Conservation (phyloP, 2,797 vertebrate species). For the Telmatherina bonti region DNA sequence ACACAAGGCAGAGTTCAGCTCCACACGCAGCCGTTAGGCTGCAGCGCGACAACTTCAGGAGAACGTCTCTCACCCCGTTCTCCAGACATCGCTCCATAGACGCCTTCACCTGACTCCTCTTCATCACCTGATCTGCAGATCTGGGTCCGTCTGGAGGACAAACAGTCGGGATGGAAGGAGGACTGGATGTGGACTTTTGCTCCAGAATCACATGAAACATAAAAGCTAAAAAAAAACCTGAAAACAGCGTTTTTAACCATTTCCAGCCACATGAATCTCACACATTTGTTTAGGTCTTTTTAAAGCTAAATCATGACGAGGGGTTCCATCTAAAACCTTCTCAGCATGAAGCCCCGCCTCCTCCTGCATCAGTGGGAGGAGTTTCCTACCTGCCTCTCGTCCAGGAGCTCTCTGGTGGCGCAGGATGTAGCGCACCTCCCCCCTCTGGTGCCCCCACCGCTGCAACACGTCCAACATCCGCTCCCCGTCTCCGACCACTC, state of each 20-base stretch:
- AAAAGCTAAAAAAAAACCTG: too few species aligned
- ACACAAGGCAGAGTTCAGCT: conserved; percentile 30
- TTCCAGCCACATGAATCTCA: too few species aligned
- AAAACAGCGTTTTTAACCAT: too few species aligned
- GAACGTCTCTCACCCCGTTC: conserved; percentile 87
- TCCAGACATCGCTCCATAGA: conserved; percentile 85
- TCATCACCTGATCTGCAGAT: conserved; percentile 80
- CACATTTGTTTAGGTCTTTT: too few species aligned
- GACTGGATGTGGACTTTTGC: too few species aligned
- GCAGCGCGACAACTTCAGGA: too few species aligned
- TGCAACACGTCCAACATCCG: conserved; percentile 91
- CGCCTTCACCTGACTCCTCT: conserved; percentile 86
- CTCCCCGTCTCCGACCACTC: conserved; percentile 86
- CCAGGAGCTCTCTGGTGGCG: conserved; percentile 86
- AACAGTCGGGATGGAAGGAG: too few species aligned
- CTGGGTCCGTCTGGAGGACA: conserved; percentile 79
- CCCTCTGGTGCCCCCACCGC: conserved; percentile 88
- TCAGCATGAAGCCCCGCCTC: too few species aligned
- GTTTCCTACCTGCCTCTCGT: conserved; percentile 78
- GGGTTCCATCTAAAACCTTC: too few species aligned
- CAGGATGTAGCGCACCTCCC: conserved; percentile 91
- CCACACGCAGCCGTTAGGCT: too few species aligned
- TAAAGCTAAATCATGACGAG: too few species aligned
- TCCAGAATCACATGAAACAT: too few species aligned
- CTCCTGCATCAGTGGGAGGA: not conserved